phyloP scores from a whole-genome alignment of 2,888 invertebrate species.

The Megastigmus dorsalis region DNA sequence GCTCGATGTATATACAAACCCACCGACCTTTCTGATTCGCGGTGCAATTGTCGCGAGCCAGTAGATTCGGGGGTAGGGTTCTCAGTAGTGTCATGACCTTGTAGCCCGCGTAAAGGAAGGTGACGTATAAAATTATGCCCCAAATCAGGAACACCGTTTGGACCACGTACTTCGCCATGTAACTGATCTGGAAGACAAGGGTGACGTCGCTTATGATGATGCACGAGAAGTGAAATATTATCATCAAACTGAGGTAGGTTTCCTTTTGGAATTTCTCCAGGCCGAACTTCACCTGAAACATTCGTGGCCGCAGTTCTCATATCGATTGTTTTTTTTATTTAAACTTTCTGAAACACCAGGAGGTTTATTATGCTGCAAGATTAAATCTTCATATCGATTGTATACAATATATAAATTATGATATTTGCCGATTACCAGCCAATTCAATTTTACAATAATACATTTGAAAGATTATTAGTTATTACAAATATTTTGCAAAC shows the following conservation, averaged over 20 bases:
- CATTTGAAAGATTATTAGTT: too few relatives aligned
- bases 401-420: too few relatives aligned
- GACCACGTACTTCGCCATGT: conserved; percentile 75
- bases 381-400: too few relatives aligned
- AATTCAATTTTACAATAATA: too few relatives aligned
- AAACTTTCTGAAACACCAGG: too few relatives aligned
- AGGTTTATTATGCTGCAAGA: too few relatives aligned
- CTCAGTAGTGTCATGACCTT: conserved; percentile 74
- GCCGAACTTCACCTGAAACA: conserved; percentile 75
- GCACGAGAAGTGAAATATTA: conserved; percentile 76
- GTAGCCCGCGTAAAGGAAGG: conserved; percentile 77
- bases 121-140: conserved; percentile 76
- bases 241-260: conserved; percentile 75
- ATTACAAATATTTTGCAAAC: too few relatives aligned
- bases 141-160: conserved; percentile 77
- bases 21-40: conserved; percentile 73
- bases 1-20: conserved; percentile 22
- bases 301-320: too few relatives aligned
- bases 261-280: conserved; percentile 75
- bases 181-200: conserved; percentile 73
- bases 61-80: conserved; percentile 73
- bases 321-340: too few relatives aligned
- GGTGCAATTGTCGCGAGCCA: conserved; percentile 71
- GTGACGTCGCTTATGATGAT: conserved; percentile 76
- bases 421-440: too few relatives aligned